These are phyloP conservation scores for Zaprionus ornatus DNA, from an alignment of 1,140 invertebrate genomes.

Conservation along the genomic window DNA sequence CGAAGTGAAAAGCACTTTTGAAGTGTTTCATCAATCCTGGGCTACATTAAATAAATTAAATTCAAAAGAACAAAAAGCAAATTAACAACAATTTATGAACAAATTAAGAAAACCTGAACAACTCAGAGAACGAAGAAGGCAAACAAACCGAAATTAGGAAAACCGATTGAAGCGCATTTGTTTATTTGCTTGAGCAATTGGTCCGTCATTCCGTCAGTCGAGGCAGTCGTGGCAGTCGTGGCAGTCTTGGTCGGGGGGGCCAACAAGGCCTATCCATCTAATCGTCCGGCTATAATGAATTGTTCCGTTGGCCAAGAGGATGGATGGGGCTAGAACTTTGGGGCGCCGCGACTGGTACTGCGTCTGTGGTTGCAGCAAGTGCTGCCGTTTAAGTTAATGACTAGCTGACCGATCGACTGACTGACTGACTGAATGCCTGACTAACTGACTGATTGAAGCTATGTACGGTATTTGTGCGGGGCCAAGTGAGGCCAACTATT, in stretches of 20 bases:
- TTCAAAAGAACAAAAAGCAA: slow-evolving; percentile 67
- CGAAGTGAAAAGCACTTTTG: slow-evolving; percentile 21
- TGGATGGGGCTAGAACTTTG: slow-evolving; percentile 33
- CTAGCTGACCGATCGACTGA: slow-evolving; percentile 34
- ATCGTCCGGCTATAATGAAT: slow-evolving; percentile 62
- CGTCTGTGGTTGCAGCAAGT: slow-evolving; percentile 3
- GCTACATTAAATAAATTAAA: slow-evolving; percentile 72
- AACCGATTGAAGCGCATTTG: slow-evolving; percentile 58
- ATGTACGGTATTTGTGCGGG: slow-evolving; percentile 72
- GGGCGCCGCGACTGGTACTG: slow-evolving; percentile 57
- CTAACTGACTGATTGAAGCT: slow-evolving; percentile 48
- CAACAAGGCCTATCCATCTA: slow-evolving; percentile 51
- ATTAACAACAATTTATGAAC: slow-evolving; percentile 78
- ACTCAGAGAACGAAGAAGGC: slow-evolving; percentile 40
- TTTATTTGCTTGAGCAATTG: slow-evolving; percentile 81
- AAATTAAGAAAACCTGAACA: slow-evolving; percentile 73
- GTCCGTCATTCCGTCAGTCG: slow-evolving; percentile 57
- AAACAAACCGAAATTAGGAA: slow-evolving; percentile 26
- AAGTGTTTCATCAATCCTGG: slow-evolving; percentile 72
- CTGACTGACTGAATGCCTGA: slow-evolving; percentile 43
- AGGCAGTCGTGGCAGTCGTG: neutral
- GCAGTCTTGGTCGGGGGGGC: slow-evolving; percentile 16
- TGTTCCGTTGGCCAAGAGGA: slow-evolving; percentile 52
- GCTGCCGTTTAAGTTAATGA: slow-evolving; percentile 68
- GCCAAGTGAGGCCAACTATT: slow-evolving; percentile 75